Percentiles rank a stretch among this genome's conserved stretches.
phyloP scores from a whole-genome alignment of 2,888 invertebrate species.

The Acleris laterana region DNA sequence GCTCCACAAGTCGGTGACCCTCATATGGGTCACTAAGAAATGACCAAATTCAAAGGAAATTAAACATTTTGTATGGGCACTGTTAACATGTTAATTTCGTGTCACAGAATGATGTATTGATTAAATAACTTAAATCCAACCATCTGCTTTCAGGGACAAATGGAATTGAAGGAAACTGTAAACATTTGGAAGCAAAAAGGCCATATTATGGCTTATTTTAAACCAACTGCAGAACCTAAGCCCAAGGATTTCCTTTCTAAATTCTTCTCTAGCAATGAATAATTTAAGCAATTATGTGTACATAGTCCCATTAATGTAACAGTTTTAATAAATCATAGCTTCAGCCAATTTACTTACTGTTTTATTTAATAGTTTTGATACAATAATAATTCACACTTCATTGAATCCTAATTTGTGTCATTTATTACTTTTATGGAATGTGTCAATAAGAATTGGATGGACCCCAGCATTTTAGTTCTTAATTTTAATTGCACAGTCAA shows the following conservation, averaged over 20 bases:
- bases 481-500: no score
- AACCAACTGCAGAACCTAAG: slow-evolving; percentile 92
- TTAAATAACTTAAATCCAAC: background rate
- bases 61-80: no score
- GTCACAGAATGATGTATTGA: no score
- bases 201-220: slow-evolving; percentile 94
- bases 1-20: no score
- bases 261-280: slow-evolving; percentile 89
- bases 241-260: slow-evolving; percentile 96
- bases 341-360: slow-evolving; percentile 3
- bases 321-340: slow-evolving; percentile 32
- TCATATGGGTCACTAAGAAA: no score
- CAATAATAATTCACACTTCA: no score
- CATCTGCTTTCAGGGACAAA: slow-evolving; percentile 89
- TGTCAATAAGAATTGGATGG: no score
- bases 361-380: background rate
- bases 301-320: slow-evolving; percentile 26
- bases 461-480: no score
- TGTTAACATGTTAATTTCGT: no score
- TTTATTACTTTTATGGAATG: no score
- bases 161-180: slow-evolving; percentile 95
- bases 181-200: slow-evolving; percentile 95
- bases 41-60: no score
- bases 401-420: no score
- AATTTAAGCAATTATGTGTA: slow-evolving; percentile 44